Percentiles rank a stretch among this genome's conserved stretches.
These are phyloP conservation scores for Rotaria socialis DNA, from an alignment of 2,888 invertebrate genomes.

Conservation along the genomic window DNA sequence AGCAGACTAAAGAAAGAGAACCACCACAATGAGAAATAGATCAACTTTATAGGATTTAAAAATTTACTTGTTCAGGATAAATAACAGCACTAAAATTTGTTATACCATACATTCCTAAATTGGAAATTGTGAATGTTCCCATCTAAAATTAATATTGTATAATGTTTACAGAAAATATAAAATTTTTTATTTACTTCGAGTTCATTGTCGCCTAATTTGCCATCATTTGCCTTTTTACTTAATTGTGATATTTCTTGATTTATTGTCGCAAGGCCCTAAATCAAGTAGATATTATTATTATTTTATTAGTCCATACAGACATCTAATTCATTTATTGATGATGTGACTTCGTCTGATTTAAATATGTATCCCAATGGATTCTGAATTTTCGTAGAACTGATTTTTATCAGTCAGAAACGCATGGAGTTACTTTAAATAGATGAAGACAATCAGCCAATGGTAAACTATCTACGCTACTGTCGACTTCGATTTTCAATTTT, in stretches of 20 bases:
- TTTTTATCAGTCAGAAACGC: too few species aligned
- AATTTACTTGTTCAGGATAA: slow-evolving; percentile 78
- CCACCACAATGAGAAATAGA: not conserved
- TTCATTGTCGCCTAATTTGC: slow-evolving; percentile 1
- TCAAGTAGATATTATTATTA: not conserved
- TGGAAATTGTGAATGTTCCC: slow-evolving; percentile 83
- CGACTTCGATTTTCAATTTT: too few species aligned
- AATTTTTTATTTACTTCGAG: slow-evolving; percentile 1
- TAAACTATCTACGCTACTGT: too few species aligned
- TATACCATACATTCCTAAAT: slow-evolving; percentile 69
- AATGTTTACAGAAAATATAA: not conserved
- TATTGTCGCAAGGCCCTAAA: not conserved
- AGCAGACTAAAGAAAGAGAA: slow-evolving; percentile 64
- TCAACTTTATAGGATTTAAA: slow-evolving; percentile 73
- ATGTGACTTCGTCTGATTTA: too few species aligned
- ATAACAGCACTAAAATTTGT: slow-evolving; percentile 68
- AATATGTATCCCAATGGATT: too few species aligned
- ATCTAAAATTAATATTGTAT: slow-evolving; percentile 63
- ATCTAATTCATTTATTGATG: too few species aligned
- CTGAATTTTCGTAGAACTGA: too few species aligned
- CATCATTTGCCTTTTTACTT: slow-evolving; percentile 13
- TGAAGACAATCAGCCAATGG: slow-evolving; percentile 62
- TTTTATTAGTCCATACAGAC: too few species aligned
- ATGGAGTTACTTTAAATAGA: too few species aligned
- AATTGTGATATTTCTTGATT: not conserved